phyloP scores from a whole-genome alignment of 1,140 invertebrate genomes.

The Camponotus floridanus region DNA sequence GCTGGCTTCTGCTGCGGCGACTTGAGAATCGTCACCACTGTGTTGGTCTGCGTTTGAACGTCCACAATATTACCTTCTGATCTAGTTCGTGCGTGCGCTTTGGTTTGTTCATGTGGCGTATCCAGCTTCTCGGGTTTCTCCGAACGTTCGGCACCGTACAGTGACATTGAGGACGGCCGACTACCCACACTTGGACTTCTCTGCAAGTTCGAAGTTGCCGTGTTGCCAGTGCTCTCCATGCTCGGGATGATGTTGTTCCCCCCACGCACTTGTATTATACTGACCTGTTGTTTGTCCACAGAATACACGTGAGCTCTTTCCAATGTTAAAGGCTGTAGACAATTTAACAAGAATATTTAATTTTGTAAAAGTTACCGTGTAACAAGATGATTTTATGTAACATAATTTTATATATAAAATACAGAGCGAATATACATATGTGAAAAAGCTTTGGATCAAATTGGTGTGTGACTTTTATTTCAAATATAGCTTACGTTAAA shows the following conservation, averaged over 20 bases:
- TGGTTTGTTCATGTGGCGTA: constrained; percentile 77
- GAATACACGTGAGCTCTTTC: constrained; percentile 90
- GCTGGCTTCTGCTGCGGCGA: constrained; percentile 80
- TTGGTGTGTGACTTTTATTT: constrained; percentile 33
- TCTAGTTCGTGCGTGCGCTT: constrained; percentile 84
- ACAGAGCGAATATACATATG: constrained; percentile 29
- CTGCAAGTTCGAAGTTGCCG: constrained; percentile 83
- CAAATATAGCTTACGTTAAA: constrained; percentile 72
- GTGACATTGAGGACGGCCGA: constrained; percentile 82
- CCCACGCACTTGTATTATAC: constrained; percentile 88
- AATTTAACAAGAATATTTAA: constrained; percentile 47
- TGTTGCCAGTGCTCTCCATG: constrained; percentile 82
- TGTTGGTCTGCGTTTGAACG: constrained; percentile 81
- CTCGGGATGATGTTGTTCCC: constrained; percentile 77
- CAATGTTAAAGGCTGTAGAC: constrained; percentile 85
- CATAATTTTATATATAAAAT: constrained; percentile 3
- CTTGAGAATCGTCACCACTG: constrained; percentile 77
- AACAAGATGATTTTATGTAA: neutral
- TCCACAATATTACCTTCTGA: constrained; percentile 87
- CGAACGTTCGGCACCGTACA: constrained; percentile 68
- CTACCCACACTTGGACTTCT: constrained; percentile 85
- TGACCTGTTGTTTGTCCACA: constrained; percentile 90
- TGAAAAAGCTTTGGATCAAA: constrained; percentile 43
- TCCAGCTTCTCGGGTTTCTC: constrained; percentile 85
- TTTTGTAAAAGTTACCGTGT: neutral